Base-by-base conservation (phyloP, 2,888 invertebrate genomes). In the Eudasyphora cyanicolor region DNA sequence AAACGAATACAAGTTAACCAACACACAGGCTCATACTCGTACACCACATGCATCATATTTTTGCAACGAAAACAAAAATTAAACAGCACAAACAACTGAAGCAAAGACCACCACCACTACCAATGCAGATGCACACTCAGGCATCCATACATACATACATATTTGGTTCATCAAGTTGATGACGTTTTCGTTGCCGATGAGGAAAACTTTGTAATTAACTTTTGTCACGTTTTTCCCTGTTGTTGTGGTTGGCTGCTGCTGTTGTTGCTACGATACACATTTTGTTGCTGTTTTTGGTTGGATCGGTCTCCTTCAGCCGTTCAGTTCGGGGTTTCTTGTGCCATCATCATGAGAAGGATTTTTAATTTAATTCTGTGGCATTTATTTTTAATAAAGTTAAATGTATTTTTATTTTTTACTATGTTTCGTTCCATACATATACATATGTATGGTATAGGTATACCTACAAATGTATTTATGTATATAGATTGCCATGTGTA, bases 181-280 rank as follows among this genome's bases (percentile, higher is more conserved):
- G 64, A 64, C 67, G 75, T 51, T 64, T 19, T 74, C 79, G 80
- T 71, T 77, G 82, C 70, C 77, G 79, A 79, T 57, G 76, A 79
- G 87, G 71, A 80, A 76, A 84, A 89, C 86, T 87, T 89, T 89
- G 88, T 90, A 89, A 89, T 89, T 90, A 89, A 89, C 88, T 89
- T 89, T 89, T 90, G 90, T 90, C 89, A 89, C 89, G 90, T 85
- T 86, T 85, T 79, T 73, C 79, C 64, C 51, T 60, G 69, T 76
- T 83, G 78, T 74, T 54, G 69, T 32, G 38, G 45, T 45, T 75
- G 62, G 19, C 51, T 10, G 51, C 49, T 67, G 54, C 35, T 78
- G 27, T 60, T 32, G 73, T 38, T 51, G 27, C 32, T 67, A 12
- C 38, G 24, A 38, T 42, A 38, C n/a, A n/a, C n/a, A n/a, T n/a